Base-by-base conservation (phyloP, 2,797 vertebrate species). In the Aythya fuligula region DNA sequence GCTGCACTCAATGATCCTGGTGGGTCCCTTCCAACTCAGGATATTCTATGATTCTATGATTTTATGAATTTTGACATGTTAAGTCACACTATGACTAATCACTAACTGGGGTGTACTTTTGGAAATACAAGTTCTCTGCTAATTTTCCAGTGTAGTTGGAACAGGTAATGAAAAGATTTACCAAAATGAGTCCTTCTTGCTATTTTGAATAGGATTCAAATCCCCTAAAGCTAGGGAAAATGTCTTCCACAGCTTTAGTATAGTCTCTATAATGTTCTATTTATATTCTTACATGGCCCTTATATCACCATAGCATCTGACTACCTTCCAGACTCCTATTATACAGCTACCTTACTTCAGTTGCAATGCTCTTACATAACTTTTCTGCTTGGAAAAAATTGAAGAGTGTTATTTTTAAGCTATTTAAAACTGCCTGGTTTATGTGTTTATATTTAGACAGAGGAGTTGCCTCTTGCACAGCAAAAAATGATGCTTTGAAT, bases 401-500 rank as follows among this genome's bases (percentile, higher is more conserved):
- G 18, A 83, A 75, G 61, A 74, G 62, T 71, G 45, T 25, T 91
- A 69, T 88, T 94, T 94, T 73, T 2, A 54, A n/a, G 38, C 64
- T 93, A 78, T 62, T 90, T 91, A 43, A 94, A 94, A 60, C 19
- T 57, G 32, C n/a, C 47, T 93, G 57, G 9, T 47, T 90, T 87
- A 8, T 62, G 58, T 75, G 30, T 81, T 94, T 95, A 86, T 94
- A 96, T 95, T 95, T 94, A 95, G 51, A 60, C 47, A 56, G 30
- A 66, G 79, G 70, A 93, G 76, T 85, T 94, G 51, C 47, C 9
- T 90, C 62, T 81, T 70, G 25, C 56, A 86, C 41, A 75, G 38
- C 17, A 47, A 90, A 90, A 85, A 94, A 90, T 43, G 24, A 84
- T 72, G 14, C 19, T 95, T 88, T 90, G 62, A 93, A 91, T 56